phyloP scores from a whole-genome alignment of 1,140 invertebrate genomes.

The Nephotettix cincticeps region DNA sequence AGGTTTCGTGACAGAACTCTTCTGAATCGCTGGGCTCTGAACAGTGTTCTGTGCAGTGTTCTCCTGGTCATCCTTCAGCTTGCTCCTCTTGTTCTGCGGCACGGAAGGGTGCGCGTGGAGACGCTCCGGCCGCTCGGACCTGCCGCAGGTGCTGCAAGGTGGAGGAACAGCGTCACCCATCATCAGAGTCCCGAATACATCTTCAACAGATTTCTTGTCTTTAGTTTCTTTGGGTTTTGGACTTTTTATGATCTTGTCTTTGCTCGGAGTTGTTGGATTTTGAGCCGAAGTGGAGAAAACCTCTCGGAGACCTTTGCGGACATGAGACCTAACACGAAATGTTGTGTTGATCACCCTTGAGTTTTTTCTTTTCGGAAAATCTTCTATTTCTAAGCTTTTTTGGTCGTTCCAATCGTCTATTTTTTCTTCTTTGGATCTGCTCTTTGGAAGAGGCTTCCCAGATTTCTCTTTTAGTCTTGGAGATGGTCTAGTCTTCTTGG shows the following conservation, averaged over 20 bases:
- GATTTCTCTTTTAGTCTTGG: slow-evolving; percentile 8
- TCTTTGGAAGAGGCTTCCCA: slow-evolving; percentile 4
- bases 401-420: slow-evolving; percentile 32
- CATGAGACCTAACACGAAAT: neutral
- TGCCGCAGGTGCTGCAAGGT: slow-evolving; percentile 58
- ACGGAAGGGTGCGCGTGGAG: slow-evolving; percentile 59
- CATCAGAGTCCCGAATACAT: slow-evolving; percentile 38
- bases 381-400: slow-evolving; percentile 24
- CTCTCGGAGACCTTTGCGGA: neutral
- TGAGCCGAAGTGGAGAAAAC: neutral
- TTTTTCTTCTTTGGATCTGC: slow-evolving; percentile 31
- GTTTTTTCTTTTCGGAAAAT: slow-evolving; percentile 1
- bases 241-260: neutral
- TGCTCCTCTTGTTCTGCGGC: slow-evolving; percentile 30
- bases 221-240: neutral
- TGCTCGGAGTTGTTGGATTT: too few species aligned
- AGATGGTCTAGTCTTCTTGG: slow-evolving; percentile 33
- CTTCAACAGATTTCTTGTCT: slow-evolving; percentile 36
- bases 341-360: slow-evolving; percentile 10
- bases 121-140: slow-evolving; percentile 56
- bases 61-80: slow-evolving; percentile 18
- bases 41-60: slow-evolving; percentile 3
- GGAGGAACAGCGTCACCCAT: slow-evolving; percentile 47
- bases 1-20: slow-evolving; percentile 53
- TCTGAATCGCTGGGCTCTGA: too few species aligned